Percentiles rank a stretch among this genome's conserved stretches.
phyloP scores from a whole-genome alignment of 1,140 invertebrate species.

The Aphelenchoides fujianensis region DNA sequence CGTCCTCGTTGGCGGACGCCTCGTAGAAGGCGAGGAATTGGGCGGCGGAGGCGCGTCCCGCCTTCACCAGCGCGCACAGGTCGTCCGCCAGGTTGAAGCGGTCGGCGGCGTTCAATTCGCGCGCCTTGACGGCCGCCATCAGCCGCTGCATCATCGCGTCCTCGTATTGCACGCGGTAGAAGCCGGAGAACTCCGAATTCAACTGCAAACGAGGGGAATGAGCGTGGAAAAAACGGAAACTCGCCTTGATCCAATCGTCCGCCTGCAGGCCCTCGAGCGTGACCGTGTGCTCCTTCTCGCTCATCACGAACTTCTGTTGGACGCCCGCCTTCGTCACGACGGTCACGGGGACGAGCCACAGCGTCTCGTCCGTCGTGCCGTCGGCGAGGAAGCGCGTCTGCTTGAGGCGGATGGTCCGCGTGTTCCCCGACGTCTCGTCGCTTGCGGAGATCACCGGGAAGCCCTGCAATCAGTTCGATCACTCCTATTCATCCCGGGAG shows the following conservation, averaged over 20 bases:
- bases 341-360: slow-evolving; percentile 74
- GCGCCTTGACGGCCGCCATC: slow-evolving; percentile 75
- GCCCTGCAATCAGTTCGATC: too few species aligned
- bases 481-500: too few species aligned
- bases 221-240: neutral
- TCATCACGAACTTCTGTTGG: slow-evolving; percentile 70
- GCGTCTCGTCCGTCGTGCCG: slow-evolving; percentile 36
- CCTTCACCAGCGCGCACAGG: slow-evolving; percentile 76
- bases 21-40: slow-evolving; percentile 52
- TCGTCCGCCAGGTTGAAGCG: slow-evolving; percentile 85
- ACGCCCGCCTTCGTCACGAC: slow-evolving; percentile 75
- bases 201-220: too few species aligned
- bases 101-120: slow-evolving; percentile 79
- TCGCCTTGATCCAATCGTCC: slow-evolving; percentile 78
- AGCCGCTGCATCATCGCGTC: slow-evolving; percentile 74
- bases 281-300: slow-evolving; percentile 64
- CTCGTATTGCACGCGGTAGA: slow-evolving; percentile 78
- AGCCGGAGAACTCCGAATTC: too few species aligned
- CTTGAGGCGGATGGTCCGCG: slow-evolving; percentile 31
- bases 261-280: slow-evolving; percentile 71
- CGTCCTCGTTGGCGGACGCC: slow-evolving; percentile 44
- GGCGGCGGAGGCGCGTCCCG: slow-evolving; percentile 42
- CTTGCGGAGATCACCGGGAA: slow-evolving; percentile 72
- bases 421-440: slow-evolving; percentile 27
- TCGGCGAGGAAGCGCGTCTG: slow-evolving; percentile 43